Conservation (phyloP, 2,797 vertebrate species). For the Pagetopsis macropterus region DNA sequence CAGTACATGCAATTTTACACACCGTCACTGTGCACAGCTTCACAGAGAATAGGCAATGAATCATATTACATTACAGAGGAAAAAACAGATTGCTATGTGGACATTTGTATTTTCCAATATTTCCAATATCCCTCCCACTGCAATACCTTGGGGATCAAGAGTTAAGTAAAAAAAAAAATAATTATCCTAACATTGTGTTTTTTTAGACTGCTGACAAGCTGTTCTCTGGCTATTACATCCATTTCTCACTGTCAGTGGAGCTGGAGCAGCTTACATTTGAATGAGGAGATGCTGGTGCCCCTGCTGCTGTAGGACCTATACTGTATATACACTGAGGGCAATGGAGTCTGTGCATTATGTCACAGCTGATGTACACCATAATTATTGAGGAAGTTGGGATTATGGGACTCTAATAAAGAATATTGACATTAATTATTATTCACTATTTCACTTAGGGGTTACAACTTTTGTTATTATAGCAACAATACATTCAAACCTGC, state of each 20-base stretch:
- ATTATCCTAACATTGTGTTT: slow-evolving; percentile 64
- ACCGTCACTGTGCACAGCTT: slow-evolving; percentile 1
- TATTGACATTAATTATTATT: neutral
- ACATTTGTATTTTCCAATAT: slow-evolving; percentile 68
- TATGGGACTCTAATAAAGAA: slow-evolving; percentile 5
- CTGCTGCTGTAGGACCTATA: slow-evolving; percentile 65
- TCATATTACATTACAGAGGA: slow-evolving; percentile 34
- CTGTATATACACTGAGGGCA: slow-evolving; percentile 39
- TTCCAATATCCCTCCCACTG: slow-evolving; percentile 58
- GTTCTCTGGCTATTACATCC: slow-evolving; percentile 83
- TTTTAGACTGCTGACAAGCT: slow-evolving; percentile 83
- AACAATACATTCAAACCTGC: neutral
- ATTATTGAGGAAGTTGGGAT: slow-evolving; percentile 10
- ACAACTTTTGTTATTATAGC: neutral
- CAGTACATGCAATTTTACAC: slow-evolving; percentile 6
- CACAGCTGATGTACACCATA: slow-evolving; percentile 33
- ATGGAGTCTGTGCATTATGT: slow-evolving; percentile 49
- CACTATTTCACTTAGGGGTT: neutral
- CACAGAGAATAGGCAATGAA: slow-evolving; percentile 49
- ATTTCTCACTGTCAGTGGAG: slow-evolving; percentile 83
- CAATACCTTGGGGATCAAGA: slow-evolving; percentile 61
- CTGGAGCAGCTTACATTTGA: slow-evolving; percentile 71
- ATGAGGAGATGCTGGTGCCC: slow-evolving; percentile 69
- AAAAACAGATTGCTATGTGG: slow-evolving; percentile 51
- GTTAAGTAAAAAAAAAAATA: slow-evolving; percentile 58